Evolutionary conservation across 1,140 invertebrate species (phyloP), one percentile per base, ranked within the genome.

Genomic region (Lucilia cuprina): DNA sequence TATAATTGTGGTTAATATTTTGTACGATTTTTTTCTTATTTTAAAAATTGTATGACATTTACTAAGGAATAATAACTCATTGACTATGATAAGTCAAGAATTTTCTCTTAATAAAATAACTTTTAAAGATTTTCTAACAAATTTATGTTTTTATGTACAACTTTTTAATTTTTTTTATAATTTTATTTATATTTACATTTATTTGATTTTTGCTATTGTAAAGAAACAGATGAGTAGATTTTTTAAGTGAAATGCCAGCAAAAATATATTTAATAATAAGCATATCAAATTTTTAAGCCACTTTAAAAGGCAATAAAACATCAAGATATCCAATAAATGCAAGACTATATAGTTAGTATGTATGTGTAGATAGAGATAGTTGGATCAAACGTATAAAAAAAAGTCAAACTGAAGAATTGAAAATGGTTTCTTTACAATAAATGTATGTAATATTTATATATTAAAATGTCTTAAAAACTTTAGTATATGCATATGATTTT

Each of bases 361-460:
- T 41, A 41, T 41, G 14, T 77, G 25, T 30, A 30, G 25, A 30
- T 30, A 30, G 25, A 30, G 17, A 55, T 55, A 55, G 50, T 55
- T 55, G 74, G 34, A 17, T 10, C 34, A 17, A 77, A 41, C 41
- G 41, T n/a, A 35, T 47, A 47, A 17, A 41, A 13, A 75, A 25
- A 4, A 75, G 2, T 78, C 75, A 78, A 78, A 10, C 55, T 70
- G 10, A 21, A 70, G 3, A 30, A 49, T 50, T 19, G 17, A 25
- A 80, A 50, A 80, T 80, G 77, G 77, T 80, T 80, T 80, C 77
- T 80, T 80, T 80, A 50, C 77, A 78, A 41, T 13, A 78, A 5
- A 74, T n/a, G 7, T 82, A 65, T 50, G 19, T 70, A 19, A 47
- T 83, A 74, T 60, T 21, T 70, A 19, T 65, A 41, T 8, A 47